phyloP scores from a whole-genome alignment of 30 jellyfish, hydroid and myxozoan species.

The Pelagia noctiluca region DNA sequence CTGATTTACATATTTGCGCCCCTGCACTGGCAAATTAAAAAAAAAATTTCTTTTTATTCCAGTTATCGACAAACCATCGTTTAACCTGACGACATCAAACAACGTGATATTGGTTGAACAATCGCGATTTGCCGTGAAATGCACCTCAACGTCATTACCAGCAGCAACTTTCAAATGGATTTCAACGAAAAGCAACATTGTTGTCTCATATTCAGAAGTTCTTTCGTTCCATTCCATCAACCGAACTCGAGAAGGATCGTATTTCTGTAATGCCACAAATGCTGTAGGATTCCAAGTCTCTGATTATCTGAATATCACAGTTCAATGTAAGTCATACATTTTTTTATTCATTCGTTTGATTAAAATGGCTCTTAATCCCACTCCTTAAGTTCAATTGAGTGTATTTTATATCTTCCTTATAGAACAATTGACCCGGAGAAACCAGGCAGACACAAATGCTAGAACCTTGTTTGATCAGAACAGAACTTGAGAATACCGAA shows the following conservation, averaged over 20 bases:
- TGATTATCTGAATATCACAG: conserved; percentile 32
- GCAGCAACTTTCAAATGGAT: conserved; percentile 24
- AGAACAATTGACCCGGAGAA: too few species aligned
- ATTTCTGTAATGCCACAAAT: conserved; percentile 36
- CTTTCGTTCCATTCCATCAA: conserved; percentile 1
- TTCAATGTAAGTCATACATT: conserved; percentile 44
- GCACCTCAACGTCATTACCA: conserved; percentile 31
- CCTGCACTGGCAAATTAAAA: too few species aligned
- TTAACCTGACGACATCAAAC: not conserved
- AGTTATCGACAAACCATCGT: conserved; percentile 60
- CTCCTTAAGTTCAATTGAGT: too few species aligned
- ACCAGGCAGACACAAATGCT: too few species aligned
- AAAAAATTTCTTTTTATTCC: not conserved
- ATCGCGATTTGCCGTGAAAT: not conserved
- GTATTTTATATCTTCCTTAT: too few species aligned
- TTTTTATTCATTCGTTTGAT: too few species aligned
- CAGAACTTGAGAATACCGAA: too few species aligned
- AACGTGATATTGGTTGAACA: conserved; percentile 5
- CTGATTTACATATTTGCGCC: too few species aligned
- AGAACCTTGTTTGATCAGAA: too few species aligned
- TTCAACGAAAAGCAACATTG: conserved; percentile 6
- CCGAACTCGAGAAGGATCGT: conserved; percentile 17
- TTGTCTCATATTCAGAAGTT: conserved; percentile 11
- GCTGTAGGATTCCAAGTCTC: conserved; percentile 27
- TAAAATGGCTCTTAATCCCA: too few species aligned